Evolutionary conservation across 2,888 invertebrate genomes (phyloP), one percentile per base, ranked within the genome.

Genomic region (Machimus rusticus): DNA sequence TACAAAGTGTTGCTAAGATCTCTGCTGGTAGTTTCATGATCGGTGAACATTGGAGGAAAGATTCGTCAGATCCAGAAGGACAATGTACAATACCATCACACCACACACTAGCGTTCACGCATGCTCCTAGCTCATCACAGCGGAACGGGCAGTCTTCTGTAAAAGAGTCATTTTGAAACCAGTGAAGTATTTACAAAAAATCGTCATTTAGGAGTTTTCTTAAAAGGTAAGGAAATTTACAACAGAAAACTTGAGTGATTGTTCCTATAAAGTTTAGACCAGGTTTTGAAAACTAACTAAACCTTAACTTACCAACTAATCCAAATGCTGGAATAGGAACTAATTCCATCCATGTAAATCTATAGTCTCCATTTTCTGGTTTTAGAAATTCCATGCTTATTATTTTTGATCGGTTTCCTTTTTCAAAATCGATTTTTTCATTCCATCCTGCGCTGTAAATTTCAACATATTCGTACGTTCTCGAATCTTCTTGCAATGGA

Each of bases 381-480:
- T 96, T 95, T 89, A 97, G 93, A 90, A 97, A 96, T 91, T 98
- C 97, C 0, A 97, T 95, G 86, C 96, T 95, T 46, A 98, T 94
- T 39, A 95, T 95, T 88, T 96, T 94, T 14, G 94, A 94, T 3
- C 94, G 94, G 23, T 94, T 93, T 19, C 94, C 91, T 9, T 94
- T 93, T 88, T 94, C 94, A 34, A 94, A 93, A n/a, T 94, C 94
- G 23, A 94, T 91, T 87, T 92, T 91, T n/a, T 93, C 93, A 89
- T 95, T 94, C 97, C 97, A 97, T 51, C 97, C 97, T 90, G 97
- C 96, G 78, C 97, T 97, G 92, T 97, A 97, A 81, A 97, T 95
- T 93, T 97, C 96, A 28, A 97, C 96, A 89, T 95, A 93, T 89
- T 95, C 95, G 87, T 95, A 94, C 39, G 94, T 94, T 77, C 93